A percentile compares a stretch with the other conserved stretches of the same genome.
Conservation (phyloP, 2,797 vertebrate genomes). For the Liparis tanakae region DNA sequence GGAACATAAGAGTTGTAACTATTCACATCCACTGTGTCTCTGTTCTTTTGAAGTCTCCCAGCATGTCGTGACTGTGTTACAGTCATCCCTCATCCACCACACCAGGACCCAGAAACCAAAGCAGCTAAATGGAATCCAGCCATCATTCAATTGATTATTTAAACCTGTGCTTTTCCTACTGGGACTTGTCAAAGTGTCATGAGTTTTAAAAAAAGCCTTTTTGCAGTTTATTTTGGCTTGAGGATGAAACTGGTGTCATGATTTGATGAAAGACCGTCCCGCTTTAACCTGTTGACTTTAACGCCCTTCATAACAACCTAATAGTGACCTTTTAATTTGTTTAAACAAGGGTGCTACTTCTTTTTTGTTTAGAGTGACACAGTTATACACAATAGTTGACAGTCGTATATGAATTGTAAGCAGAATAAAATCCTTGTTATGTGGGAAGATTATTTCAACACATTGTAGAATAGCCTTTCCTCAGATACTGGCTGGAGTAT, state of each 20-base stretch:
- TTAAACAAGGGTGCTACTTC: not conserved
- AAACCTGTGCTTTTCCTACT: not conserved
- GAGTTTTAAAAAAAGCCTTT: not conserved
- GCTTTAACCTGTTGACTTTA: constrained; percentile 30
- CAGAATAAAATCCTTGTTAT: not conserved
- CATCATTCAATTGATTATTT: not conserved
- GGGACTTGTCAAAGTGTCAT: not conserved
- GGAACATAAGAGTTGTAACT: not conserved
- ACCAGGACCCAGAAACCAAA: not conserved
- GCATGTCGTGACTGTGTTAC: not conserved
- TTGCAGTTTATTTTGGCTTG: not conserved
- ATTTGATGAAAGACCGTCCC: constrained; percentile 15
- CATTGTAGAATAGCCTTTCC: not conserved
- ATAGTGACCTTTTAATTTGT: not conserved
- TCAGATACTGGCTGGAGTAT: not conserved
- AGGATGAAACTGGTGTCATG: not conserved
- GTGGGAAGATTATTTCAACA: not conserved
- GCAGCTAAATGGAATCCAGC: not conserved
- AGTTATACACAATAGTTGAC: not conserved
- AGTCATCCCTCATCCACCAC: not conserved
- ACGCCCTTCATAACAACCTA: constrained; percentile 1
- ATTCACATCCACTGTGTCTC: not conserved
- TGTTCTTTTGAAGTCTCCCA: not conserved
- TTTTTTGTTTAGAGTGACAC: not conserved
- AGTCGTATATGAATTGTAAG: not conserved